Evolutionary conservation across 2,797 vertebrate genomes (phyloP).

Genomic region (Linurgus olivaceus): DNA sequence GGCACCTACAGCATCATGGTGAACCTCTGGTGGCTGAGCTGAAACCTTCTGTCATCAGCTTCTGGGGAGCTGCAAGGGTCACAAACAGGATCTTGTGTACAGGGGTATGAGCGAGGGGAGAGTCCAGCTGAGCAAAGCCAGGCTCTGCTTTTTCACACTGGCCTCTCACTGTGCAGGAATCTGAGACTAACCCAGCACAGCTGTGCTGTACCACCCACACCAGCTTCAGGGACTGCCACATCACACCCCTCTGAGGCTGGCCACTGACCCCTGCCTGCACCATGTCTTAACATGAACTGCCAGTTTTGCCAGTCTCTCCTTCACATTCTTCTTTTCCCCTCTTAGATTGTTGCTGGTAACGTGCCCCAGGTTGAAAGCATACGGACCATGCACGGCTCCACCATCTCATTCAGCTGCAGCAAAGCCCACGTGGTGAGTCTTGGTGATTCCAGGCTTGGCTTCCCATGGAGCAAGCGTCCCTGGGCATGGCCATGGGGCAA

Average conservation of each 20-base stretch:
- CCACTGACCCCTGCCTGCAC: not conserved
- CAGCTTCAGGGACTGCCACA: not conserved
- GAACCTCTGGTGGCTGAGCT: not conserved
- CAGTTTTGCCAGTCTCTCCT: not conserved
- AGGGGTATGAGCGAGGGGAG: not conserved
- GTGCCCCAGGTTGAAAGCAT: conserved; percentile 64
- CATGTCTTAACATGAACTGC: not conserved
- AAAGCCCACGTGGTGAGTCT: conserved; percentile 78
- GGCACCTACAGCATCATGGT: accelerated
- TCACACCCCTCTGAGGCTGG: not conserved
- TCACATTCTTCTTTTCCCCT: not conserved
- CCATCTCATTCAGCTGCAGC: conserved; percentile 83
- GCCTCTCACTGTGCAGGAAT: not conserved
- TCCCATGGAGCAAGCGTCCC: not conserved
- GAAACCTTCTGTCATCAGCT: not conserved
- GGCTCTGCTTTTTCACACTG: not conserved
- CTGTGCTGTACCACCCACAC: not conserved
- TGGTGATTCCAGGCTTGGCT: not conserved
- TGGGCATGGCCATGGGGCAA: not conserved
- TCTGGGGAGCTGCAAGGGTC: not conserved
- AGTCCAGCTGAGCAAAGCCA: not conserved
- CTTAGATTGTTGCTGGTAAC: conserved; percentile 74
- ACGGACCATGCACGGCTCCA: conserved; percentile 86
- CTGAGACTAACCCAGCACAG: not conserved
- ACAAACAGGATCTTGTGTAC: not conserved